These are phyloP conservation scores for Aphodius sticticus DNA, from an alignment of 2,888 invertebrate species.

Conservation along the genomic window DNA sequence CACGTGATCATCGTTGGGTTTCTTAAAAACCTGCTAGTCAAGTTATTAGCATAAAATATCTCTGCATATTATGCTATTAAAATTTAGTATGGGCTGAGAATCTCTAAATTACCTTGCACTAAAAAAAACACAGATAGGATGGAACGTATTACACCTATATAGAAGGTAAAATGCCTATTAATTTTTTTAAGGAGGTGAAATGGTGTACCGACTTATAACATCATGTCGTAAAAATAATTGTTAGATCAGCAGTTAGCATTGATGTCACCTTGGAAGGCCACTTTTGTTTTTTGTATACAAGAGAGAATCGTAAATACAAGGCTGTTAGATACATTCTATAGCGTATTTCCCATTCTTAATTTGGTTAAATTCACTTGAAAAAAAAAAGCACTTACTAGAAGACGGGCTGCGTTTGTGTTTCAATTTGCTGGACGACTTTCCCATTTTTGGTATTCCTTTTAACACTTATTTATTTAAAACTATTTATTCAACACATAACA, in stretches of 20 bases:
- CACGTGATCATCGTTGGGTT: not conserved
- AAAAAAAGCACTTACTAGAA: conserved; percentile 43
- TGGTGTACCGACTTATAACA: not conserved
- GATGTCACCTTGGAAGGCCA: not conserved
- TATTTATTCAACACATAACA: conserved; percentile 6
- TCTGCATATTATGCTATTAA: not conserved
- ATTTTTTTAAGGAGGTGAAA: not conserved
- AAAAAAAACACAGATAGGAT: too few relatives aligned
- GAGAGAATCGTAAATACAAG: not conserved
- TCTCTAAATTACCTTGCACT: not conserved
- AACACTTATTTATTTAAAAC: too few relatives aligned
- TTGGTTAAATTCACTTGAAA: too few relatives aligned
- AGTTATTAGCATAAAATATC: not conserved
- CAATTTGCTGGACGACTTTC: conserved; percentile 55
- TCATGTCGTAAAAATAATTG: not conserved
- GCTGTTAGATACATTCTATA: not conserved
- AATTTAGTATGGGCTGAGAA: not conserved
- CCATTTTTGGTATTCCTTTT: conserved; percentile 46
- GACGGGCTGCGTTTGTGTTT: conserved; percentile 47
- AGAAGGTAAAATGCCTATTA: not conserved
- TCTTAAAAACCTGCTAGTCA: not conserved
- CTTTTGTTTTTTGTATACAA: not conserved
- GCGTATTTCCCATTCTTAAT: too few relatives aligned
- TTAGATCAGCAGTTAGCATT: not conserved
- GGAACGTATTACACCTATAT: too few relatives aligned